Evolutionary conservation across 2,888 invertebrate species (phyloP), one percentile per base, ranked within the genome.

Genomic region (Drosophila tanythrix): DNA sequence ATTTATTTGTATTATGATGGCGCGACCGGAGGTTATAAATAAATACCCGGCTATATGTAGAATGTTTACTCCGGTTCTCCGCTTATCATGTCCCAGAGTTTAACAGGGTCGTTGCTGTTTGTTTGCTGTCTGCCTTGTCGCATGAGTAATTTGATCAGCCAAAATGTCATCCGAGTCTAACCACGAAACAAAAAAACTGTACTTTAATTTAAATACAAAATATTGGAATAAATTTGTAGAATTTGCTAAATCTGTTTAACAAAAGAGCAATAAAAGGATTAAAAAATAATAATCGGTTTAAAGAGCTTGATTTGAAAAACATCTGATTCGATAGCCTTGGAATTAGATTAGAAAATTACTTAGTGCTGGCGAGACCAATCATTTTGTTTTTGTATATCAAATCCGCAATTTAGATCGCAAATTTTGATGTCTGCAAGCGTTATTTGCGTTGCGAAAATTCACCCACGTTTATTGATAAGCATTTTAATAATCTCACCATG

Each of bases 1-100:
- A 66, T 51, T 46, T 51, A 25, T 62, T 74, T 55, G 50, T 62
- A 52, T 72, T 61, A 27, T 18, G 18, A 55, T 76, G 69, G 59
- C 61, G 36, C 55, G 81, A 82, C 86, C 79, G 80, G 59, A 70
- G 74, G 51, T 71, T 82, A 86, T 82, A 72, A 88, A 88, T 88
- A 21, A 21, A 83, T 3, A 57, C n/a, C 15, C 36, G 55, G 18
- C 63, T 71, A 77, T 81, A 78, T 81, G 61, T 58, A 52, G 29
- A 69, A 59, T 73, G 81, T 81, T 77, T 77, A 78, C 78, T 70
- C 48, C 68, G 53, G 52, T 50, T 46, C 35, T 25, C 18, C 63
- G 69, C 66, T 81, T 77, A 77, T 81, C 68, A 57, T 0, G 25
- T 48, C 7, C 40, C 62, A 36, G 62, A 68, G 77, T 70, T 73